phyloP scores from a whole-genome alignment of 2,797 vertebrate species.

The Chaetophractus vellerosus region DNA sequence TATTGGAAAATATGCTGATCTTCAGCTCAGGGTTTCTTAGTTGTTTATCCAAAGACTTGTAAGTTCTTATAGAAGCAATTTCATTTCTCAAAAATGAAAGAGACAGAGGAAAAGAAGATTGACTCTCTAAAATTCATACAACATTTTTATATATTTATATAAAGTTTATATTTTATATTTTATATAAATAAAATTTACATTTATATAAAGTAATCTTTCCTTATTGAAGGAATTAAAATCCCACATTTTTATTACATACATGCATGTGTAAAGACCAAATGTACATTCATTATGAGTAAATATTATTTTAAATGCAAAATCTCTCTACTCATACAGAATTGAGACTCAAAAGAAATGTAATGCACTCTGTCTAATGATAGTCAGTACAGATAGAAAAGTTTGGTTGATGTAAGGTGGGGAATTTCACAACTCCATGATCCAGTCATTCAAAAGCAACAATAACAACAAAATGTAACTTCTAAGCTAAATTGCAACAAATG shows the following conservation, averaged over 20 bases:
- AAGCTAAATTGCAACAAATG: neutral
- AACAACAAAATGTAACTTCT: neutral
- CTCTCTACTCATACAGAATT: neutral
- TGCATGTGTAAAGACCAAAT: neutral
- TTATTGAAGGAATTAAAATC: neutral
- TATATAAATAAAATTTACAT: too few relatives aligned
- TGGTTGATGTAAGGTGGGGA: neutral
- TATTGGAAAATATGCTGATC: neutral
- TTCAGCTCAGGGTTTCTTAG: neutral
- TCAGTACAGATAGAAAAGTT: neutral
- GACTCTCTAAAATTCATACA: neutral
- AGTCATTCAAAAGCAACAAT: conserved; percentile 9
- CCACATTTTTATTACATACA: neutral
- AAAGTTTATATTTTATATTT: too few relatives aligned
- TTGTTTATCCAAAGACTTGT: neutral
- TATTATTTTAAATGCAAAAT: neutral
- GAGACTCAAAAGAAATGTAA: neutral
- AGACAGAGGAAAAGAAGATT: neutral
- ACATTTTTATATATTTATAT: neutral
- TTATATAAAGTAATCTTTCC: neutral
- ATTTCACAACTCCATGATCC: neutral
- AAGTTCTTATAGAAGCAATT: neutral
- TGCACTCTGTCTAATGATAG: neutral
- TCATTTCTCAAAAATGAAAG: neutral
- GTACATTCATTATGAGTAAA: neutral